Conservation (phyloP, 2,113 vertebrate species). For the Zootoca vivipara region DNA sequence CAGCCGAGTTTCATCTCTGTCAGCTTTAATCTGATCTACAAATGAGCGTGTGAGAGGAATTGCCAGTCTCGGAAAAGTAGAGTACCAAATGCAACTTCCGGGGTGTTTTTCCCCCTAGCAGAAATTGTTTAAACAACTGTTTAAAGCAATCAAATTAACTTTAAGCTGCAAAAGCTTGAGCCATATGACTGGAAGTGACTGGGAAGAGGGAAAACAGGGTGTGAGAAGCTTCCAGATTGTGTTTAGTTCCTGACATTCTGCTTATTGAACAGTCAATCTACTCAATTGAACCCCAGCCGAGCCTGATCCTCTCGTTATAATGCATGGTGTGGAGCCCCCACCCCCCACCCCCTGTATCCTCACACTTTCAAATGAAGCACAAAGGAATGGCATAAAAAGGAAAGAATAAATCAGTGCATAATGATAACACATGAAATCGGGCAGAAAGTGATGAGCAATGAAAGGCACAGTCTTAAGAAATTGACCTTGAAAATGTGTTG, state of each 20-base stretch:
- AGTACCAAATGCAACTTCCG: slow-evolving; percentile 16
- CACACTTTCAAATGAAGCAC: slow-evolving; percentile 61
- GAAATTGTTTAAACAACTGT: slow-evolving; percentile 48
- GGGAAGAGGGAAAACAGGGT: slow-evolving; percentile 2
- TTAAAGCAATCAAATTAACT: slow-evolving; percentile 34
- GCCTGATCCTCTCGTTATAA: slow-evolving; percentile 34
- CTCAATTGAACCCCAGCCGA: slow-evolving; percentile 70
- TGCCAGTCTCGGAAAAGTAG: slow-evolving; percentile 56
- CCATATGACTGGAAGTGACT: slow-evolving; percentile 47
- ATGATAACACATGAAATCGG: slow-evolving; percentile 72
- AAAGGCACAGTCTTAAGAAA: slow-evolving; percentile 70
- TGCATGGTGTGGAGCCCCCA: not conserved
- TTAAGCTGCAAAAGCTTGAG: not conserved
- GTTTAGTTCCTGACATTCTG: slow-evolving; percentile 47
- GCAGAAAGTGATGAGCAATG: slow-evolving; percentile 72
- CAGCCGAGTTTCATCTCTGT: slow-evolving; percentile 78
- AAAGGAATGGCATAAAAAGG: slow-evolving; percentile 62
- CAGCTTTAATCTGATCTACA: slow-evolving; percentile 79
- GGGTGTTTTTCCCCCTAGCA: slow-evolving; percentile 32
- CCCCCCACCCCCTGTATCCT: not conserved
- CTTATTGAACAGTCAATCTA: slow-evolving; percentile 46
- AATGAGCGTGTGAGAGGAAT: slow-evolving; percentile 54
- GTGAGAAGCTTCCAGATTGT: slow-evolving; percentile 46
- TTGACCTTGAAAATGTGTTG: slow-evolving; percentile 74
- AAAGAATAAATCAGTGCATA: slow-evolving; percentile 72